Base-by-base conservation (phyloP, 2,113 vertebrate species). In the Poeciliopsis turrubarensis region DNA sequence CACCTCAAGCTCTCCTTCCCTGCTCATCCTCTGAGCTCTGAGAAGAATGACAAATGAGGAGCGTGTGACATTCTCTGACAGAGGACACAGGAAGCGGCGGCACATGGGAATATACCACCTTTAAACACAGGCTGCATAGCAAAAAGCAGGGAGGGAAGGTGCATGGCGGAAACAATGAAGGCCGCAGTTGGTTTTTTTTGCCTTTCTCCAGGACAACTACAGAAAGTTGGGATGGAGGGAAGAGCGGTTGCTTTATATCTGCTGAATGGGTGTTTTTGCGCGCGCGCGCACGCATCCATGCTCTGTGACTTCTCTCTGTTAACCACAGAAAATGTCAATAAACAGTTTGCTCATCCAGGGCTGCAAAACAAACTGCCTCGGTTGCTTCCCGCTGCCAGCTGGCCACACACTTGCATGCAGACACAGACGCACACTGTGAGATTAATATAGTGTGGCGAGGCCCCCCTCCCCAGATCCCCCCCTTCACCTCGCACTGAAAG, bases 241-340 rank as follows among this genome's bases (percentile, higher is more conserved):
- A 73, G 75, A 65, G 67, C 78, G 86, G 88, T 89, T 85, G 80
- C 60, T 73, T 79, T 81, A 83, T 75, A 87, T 84, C 68, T 92
- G 87, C 91, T 94, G 92, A 92, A 83, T 81, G 60, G 63, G 80
- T 82, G 85, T 84, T 82, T 84, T 80, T 83, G 30, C 30, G 76
- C 75, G 66, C 83, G 62, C 25, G 69, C 75, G 72, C 65, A 69
- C 51, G 73, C 71, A 77, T 69, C 41, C 73, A 72, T 31, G 67
- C 80, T 71, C 87, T 68, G 68, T 60, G 86, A 89, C 86, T 88
- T 90, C 86, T 85, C 75, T 83, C 70, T 78, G 70, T 88, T 88
- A 91, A 90, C 90, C 87, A 88, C 86, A 91, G 81, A 93, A 88
- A 93, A 92, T 91, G 77, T 92, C 92, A 92, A 93, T 95, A 93